Conservation (phyloP, 1,140 invertebrate genomes). For the Apolygus lucorum region DNA sequence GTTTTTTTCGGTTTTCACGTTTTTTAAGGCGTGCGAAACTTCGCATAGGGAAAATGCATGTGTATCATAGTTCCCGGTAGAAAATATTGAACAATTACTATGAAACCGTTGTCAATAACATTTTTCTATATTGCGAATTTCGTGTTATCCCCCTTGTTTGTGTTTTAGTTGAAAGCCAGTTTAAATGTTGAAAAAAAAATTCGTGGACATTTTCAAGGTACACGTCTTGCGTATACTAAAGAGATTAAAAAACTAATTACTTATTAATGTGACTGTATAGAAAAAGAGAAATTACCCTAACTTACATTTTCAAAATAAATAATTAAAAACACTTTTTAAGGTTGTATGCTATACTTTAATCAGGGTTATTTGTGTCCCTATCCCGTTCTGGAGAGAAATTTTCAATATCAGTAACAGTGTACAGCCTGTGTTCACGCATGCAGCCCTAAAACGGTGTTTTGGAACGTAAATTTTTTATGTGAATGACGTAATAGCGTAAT, state of each 20-base stretch:
- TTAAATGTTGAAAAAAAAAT: too few species aligned
- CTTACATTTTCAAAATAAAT: conserved; percentile 4
- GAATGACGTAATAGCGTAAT: too few species aligned
- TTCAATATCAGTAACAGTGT: neutral
- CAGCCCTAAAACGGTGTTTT: neutral
- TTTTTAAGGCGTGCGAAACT: too few species aligned
- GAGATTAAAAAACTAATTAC: conserved; percentile 17
- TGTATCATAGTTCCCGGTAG: too few species aligned
- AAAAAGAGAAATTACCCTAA: neutral
- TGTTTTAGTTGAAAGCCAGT: too few species aligned
- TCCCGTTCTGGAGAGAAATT: neutral
- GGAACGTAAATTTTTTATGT: too few species aligned
- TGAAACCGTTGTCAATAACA: too few species aligned
- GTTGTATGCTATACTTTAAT: conserved; percentile 18
- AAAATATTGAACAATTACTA: too few species aligned
- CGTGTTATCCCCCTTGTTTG: too few species aligned
- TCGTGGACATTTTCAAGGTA: neutral
- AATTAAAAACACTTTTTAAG: conserved; percentile 20
- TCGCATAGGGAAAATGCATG: too few species aligned
- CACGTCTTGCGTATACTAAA: conserved; percentile 18
- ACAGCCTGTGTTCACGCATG: neutral
- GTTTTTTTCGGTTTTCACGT: too few species aligned
- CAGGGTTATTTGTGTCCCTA: neutral
- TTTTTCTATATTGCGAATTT: too few species aligned
- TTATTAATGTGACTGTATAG: conserved; percentile 22